Evolutionary conservation across 2,113 vertebrate genomes (phyloP).

Genomic region (Aythya baeri): DNA sequence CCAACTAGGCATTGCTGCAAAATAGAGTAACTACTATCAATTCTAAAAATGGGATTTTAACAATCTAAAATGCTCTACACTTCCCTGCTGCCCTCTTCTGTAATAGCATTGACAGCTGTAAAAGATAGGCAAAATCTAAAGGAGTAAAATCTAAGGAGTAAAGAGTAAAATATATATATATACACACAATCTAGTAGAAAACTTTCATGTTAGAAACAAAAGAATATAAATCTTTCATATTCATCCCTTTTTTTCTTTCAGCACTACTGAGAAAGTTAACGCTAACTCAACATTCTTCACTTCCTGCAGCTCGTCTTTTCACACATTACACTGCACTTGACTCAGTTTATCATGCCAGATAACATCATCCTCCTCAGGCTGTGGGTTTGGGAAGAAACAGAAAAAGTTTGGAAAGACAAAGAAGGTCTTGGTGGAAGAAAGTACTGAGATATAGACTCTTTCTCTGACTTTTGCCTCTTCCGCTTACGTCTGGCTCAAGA

Average conservation of each 20-base stretch:
- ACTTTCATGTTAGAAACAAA: not conserved
- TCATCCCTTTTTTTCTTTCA: not conserved
- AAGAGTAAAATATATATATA: not conserved
- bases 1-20: not conserved
- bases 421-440: not conserved
- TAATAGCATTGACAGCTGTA: not conserved
- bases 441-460: not conserved
- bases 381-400: not conserved
- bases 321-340: not conserved
- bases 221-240: not conserved
- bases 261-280: not conserved
- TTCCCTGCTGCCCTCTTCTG: not conserved
- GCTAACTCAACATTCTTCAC: not conserved
- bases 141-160: not conserved
- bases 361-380: not conserved
- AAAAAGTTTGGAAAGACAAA: not conserved
- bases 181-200: not conserved
- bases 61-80: not conserved
- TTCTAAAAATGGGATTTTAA: not conserved
- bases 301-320: not conserved
- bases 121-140: not conserved
- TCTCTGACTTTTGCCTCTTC: not conserved
- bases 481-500: not conserved
- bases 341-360: not conserved
- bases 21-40: not conserved